These are phyloP conservation scores for Aphaenogaster rudis DNA, from an alignment of 1,140 invertebrate genomes.

Conservation along the genomic window DNA sequence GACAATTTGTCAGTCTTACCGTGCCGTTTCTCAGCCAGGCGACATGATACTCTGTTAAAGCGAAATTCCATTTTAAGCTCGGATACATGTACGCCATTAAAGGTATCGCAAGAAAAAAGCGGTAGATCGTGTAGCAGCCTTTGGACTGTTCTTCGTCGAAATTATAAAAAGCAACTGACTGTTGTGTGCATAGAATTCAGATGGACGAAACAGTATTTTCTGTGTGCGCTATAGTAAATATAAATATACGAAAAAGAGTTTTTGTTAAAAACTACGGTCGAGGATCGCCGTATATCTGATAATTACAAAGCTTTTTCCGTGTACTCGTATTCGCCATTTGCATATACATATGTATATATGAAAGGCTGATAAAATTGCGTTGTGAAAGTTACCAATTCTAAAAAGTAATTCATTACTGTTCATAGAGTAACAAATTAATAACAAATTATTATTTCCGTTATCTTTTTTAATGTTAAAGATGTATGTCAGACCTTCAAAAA, in stretches of 20 bases:
- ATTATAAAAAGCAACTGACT: neutral
- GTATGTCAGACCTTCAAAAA: too few relatives aligned
- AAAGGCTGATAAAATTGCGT: neutral
- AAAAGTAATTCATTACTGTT: neutral
- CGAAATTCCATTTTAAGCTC: neutral
- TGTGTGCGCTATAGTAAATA: neutral
- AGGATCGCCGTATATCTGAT: neutral
- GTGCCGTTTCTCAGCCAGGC: constrained; percentile 71
- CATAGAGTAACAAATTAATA: neutral
- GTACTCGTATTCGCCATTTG: neutral
- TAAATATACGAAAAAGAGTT: neutral
- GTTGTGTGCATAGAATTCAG: neutral
- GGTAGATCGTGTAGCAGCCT: neutral
- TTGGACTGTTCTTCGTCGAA: neutral
- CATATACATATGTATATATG: neutral
- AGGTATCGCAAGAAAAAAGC: neutral
- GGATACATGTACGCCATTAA: neutral
- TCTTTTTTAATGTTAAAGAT: neutral
- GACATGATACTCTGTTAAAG: constrained; percentile 75
- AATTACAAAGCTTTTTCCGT: neutral
- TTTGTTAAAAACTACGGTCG: neutral
- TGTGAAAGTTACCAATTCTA: neutral
- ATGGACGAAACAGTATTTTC: neutral
- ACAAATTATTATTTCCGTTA: too few relatives aligned
- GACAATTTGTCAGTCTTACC: constrained; percentile 83